Evolutionary conservation across 2,888 invertebrate genomes (phyloP).

Genomic region (Drosophila mimetica): DNA sequence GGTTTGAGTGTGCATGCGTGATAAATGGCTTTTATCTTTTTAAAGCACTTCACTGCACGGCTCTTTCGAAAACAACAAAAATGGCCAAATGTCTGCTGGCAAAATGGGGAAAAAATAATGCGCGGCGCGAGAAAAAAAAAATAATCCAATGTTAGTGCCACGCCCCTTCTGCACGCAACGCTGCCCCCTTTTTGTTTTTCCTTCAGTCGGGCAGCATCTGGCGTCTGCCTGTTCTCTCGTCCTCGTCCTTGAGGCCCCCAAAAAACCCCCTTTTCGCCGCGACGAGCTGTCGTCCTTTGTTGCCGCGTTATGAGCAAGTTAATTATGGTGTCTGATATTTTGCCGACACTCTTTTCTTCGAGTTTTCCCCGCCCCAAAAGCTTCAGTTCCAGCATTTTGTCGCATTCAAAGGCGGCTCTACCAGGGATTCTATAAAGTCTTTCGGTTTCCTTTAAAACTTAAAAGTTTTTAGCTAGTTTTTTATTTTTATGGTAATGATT

Average conservation of each 20-base stretch:
- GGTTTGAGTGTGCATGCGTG: slow-evolving; percentile 61
- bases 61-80: slow-evolving; percentile 42
- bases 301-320: slow-evolving; percentile 73
- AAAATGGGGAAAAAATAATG: slow-evolving; percentile 22
- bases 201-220: slow-evolving; percentile 55
- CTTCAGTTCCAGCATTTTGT: neutral
- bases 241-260: slow-evolving; percentile 38
- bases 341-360: slow-evolving; percentile 39
- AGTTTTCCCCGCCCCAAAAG: slow-evolving; percentile 11
- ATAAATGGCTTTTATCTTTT: slow-evolving; percentile 80
- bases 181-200: slow-evolving; percentile 9
- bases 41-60: slow-evolving; percentile 75
- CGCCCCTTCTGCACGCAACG: slow-evolving; percentile 39
- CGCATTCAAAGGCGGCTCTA: neutral
- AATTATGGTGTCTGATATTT: slow-evolving; percentile 78
- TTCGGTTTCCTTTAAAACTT: neutral
- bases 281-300: slow-evolving; percentile 46
- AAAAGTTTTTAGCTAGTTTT: too few species aligned
- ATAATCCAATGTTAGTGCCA: slow-evolving; percentile 56
- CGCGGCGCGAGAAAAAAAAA: slow-evolving; percentile 15
- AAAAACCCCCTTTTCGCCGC: slow-evolving; percentile 17
- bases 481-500: too few species aligned
- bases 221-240: slow-evolving; percentile 43
- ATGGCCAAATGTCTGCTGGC: slow-evolving; percentile 2
- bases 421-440: neutral